Evolutionary conservation across 2,888 invertebrate genomes (phyloP).

Genomic region (Priocnemis perturbator): DNA sequence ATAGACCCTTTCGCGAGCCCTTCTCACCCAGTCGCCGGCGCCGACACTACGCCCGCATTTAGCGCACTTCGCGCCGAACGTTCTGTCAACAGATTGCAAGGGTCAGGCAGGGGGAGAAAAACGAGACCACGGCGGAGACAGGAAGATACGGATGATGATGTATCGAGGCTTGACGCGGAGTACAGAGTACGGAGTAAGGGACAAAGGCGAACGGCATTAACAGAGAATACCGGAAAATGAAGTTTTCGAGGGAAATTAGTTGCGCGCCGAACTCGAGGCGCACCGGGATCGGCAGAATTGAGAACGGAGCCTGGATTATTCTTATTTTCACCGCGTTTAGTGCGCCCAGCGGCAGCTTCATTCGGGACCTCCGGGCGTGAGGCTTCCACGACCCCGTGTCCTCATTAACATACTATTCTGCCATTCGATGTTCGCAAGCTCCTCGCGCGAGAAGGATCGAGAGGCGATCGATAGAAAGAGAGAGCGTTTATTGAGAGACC

Average conservation of each 20-base stretch:
- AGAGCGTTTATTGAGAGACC: conserved; percentile 42
- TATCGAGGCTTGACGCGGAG: too few relatives aligned
- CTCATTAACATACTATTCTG: conserved; percentile 67
- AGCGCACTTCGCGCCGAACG: conserved; percentile 96
- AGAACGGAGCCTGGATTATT: conserved; percentile 24
- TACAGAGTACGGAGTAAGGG: too few relatives aligned
- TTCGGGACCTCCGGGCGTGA: conserved; percentile 57
- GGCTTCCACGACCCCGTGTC: conserved; percentile 48
- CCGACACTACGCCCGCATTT: conserved; percentile 96
- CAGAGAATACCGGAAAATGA: too few relatives aligned
- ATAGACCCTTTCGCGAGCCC: conserved; percentile 95
- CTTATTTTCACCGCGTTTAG: conserved; percentile 36
- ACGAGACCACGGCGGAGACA: neutral
- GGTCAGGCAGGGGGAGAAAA: too few relatives aligned
- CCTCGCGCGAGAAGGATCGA: neutral
- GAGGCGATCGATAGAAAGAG: conserved; percentile 32
- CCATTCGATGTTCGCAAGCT: conserved; percentile 44
- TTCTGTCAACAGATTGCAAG: conserved; percentile 79
- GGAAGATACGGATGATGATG: neutral
- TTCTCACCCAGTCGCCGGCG: conserved; percentile 97
- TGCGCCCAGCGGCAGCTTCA: conserved; percentile 44
- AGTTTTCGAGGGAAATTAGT: too few relatives aligned
- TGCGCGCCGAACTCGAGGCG: too few relatives aligned
- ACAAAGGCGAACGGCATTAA: too few relatives aligned
- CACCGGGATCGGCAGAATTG: neutral